These are phyloP conservation scores for Pipistrellus pipistrellus DNA, from an alignment of 2,797 vertebrate species.

Conservation along the genomic window DNA sequence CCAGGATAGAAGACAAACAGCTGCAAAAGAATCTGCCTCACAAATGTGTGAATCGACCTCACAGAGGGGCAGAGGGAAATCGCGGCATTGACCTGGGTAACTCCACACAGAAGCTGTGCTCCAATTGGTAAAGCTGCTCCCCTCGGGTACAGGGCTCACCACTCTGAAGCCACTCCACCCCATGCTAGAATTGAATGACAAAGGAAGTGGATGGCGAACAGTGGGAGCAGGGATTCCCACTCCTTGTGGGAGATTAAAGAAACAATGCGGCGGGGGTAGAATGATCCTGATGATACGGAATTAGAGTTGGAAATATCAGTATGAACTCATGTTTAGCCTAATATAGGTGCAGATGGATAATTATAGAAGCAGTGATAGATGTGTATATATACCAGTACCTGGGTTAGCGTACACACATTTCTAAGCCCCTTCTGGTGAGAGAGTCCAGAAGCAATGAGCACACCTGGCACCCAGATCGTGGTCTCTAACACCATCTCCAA, in stretches of 20 bases:
- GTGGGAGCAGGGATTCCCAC: accelerated
- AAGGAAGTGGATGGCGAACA: too few species aligned
- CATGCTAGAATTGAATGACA: not conserved
- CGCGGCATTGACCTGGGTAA: not conserved
- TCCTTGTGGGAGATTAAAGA: not conserved
- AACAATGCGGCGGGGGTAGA: not conserved
- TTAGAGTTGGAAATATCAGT: not conserved
- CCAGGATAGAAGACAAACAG: too few species aligned
- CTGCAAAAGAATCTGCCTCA: not conserved
- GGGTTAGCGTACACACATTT: accelerated
- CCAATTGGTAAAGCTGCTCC: accelerated
- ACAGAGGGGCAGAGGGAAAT: too few species aligned
- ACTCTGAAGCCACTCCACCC: accelerated
- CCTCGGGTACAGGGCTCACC: accelerated
- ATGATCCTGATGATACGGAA: accelerated
- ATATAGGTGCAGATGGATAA: not conserved
- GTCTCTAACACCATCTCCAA: not conserved
- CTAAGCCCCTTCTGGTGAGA: not conserved
- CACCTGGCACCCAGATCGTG: not conserved
- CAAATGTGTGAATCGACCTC: accelerated
- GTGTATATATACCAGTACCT: accelerated
- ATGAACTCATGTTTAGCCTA: not conserved
- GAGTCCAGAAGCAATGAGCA: not conserved
- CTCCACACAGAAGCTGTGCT: accelerated
- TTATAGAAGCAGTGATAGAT: accelerated